phyloP scores from a whole-genome alignment of 2,113 vertebrate genomes.

The Anoplopoma fimbria region DNA sequence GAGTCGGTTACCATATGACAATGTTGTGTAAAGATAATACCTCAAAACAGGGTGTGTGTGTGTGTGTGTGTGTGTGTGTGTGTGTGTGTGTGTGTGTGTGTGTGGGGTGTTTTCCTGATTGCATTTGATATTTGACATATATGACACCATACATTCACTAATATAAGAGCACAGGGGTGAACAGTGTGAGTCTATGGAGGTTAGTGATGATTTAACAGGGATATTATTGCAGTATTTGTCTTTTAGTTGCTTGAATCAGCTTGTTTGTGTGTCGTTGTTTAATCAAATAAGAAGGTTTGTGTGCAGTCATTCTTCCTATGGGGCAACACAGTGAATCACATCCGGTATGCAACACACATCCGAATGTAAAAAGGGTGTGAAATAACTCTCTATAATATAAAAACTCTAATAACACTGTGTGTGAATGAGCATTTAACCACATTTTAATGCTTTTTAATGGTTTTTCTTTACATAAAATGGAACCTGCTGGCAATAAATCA shows the following conservation, averaged over 20 bases:
- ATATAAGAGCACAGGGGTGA: background rate
- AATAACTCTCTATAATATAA: too few species aligned
- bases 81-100: too few species aligned
- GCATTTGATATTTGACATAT: background rate
- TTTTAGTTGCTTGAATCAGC: too few species aligned
- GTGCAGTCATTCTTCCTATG: background rate
- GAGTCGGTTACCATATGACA: conserved; percentile 12
- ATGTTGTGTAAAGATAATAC: background rate
- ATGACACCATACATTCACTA: background rate
- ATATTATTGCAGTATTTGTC: too few species aligned
- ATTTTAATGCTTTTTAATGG: too few species aligned
- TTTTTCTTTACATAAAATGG: too few species aligned
- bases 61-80: too few species aligned
- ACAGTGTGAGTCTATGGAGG: too few species aligned
- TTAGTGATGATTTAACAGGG: background rate
- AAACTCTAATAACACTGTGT: too few species aligned
- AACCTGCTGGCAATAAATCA: background rate
- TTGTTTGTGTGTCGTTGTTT: too few species aligned
- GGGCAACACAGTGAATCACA: background rate
- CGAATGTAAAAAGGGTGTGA: background rate
- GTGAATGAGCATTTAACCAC: too few species aligned
- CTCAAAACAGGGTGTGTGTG: background rate
- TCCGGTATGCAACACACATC: background rate
- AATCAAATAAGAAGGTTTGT: background rate
- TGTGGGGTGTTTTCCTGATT: background rate